Evolutionary conservation across 1,140 invertebrate species (phyloP), one percentile per base, ranked within the genome.

Genomic region (Sitophilus oryzae): DNA sequence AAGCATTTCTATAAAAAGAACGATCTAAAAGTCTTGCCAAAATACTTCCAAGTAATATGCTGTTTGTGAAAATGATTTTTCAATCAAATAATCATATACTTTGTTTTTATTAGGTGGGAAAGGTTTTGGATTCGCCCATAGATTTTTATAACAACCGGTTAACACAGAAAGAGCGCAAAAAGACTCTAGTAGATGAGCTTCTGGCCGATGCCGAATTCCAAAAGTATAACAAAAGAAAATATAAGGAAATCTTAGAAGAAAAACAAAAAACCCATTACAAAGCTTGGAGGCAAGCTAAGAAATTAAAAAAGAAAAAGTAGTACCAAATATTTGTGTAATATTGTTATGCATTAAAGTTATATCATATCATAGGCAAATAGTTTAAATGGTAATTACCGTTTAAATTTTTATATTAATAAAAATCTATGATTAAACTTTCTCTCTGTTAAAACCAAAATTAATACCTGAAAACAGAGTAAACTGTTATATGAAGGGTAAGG

Each of bases 1-100:
- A 96, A 95, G 72, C 83, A 83, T 47, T 96, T 96, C 67, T 97
- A 96, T 72, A 96, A 96, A 71, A 89, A 89, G 60, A 93, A 91
- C 71, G 91, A 94, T 69, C 77, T 86, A 30, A 85, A 89, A 74
- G 81, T 80, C 1, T 65, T 93, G 22, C 92, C 93, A 0, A 96
- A 96, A 77, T 95, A 91, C 69, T 96, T 97, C 70, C 88, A 93
- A 75, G 86, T 88, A 71, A 69, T n/a, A n/a, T n/a, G n/a, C n/a
- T n/a, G 45, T 42, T 23, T 38, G 19, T n/a, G 9, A 36, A 36
- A 11, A 48, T 16, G 15, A 46, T 46, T 54, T 14, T 38, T 11
- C 9, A 46, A 40, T n/a, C 45, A 20, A 44, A 6, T 14, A 34
- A 2, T 54, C 22, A 9, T 47, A 18, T 51, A 6, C 5, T 6